These are phyloP conservation scores for Prosopocoilus inquinatus DNA, from an alignment of 2,888 invertebrate species.

Conservation along the genomic window DNA sequence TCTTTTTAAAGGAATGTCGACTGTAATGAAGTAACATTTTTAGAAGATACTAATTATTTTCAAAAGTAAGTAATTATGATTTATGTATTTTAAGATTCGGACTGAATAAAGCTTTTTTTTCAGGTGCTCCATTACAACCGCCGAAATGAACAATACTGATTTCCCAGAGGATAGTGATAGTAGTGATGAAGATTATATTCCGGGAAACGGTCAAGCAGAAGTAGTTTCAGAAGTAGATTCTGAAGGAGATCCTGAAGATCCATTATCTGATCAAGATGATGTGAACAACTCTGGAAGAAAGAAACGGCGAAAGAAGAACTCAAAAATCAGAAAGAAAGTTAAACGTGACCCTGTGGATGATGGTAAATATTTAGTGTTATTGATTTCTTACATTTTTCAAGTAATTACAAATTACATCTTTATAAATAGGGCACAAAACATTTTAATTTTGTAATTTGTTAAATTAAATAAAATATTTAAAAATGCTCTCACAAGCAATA, in stretches of 20 bases:
- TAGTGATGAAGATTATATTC: slow-evolving; percentile 78
- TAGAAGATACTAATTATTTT: no score
- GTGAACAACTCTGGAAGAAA: slow-evolving; percentile 28
- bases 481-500: no score
- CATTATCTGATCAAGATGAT: slow-evolving; percentile 56
- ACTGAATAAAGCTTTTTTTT: no score
- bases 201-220: slow-evolving; percentile 59
- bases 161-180: slow-evolving; percentile 60
- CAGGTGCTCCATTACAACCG: no score
- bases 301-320: slow-evolving; percentile 36
- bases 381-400: background rate
- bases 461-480: no score
- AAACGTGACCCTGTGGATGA: slow-evolving; percentile 28
- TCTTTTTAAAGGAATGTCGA: slow-evolving; percentile 17
- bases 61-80: no score
- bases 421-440: no score
- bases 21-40: background rate
- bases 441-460: no score
- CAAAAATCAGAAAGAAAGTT: slow-evolving; percentile 34
- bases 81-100: no score
- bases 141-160: slow-evolving; percentile 28
- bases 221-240: slow-evolving; percentile 67
- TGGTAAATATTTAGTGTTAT: slow-evolving; percentile 19
- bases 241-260: slow-evolving; percentile 61
- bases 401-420: no score